phyloP scores from a whole-genome alignment of 2,888 invertebrate species.

The Octodonta nipae region DNA sequence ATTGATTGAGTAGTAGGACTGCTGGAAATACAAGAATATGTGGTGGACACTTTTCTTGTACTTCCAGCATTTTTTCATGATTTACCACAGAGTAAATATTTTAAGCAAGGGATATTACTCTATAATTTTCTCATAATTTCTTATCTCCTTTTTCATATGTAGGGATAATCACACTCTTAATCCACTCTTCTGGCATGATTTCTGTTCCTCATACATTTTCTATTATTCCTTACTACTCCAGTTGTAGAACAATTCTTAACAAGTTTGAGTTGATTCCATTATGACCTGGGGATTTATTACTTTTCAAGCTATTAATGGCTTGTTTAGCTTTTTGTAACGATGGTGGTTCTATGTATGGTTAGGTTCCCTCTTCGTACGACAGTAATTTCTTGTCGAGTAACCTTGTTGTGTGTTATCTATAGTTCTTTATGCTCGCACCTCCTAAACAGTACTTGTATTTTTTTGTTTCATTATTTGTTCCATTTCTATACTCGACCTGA shows the following conservation, averaged over 20 bases:
- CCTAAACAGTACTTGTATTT: no score
- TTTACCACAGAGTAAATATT: neutral
- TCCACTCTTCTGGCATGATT: neutral
- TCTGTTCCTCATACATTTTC: slow-evolving; percentile 1
- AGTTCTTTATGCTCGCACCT: no score
- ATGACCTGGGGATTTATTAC: slow-evolving; percentile 1
- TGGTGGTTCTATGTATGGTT: slow-evolving; percentile 2
- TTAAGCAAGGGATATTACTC: neutral
- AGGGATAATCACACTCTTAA: neutral
- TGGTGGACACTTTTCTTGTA: no score
- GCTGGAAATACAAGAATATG: slow-evolving; percentile 1
- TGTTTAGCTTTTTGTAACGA: slow-evolving; percentile 1
- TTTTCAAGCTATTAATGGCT: slow-evolving; percentile 2
- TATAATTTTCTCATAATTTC: neutral
- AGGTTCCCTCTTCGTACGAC: no score
- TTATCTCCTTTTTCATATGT: slow-evolving; percentile 2
- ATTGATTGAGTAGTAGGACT: neutral
- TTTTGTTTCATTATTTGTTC: no score
- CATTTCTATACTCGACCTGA: no score
- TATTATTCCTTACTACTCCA: neutral
- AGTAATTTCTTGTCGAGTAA: no score
- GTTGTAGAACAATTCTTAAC: slow-evolving; percentile 1
- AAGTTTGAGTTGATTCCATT: slow-evolving; percentile 1
- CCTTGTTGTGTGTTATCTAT: no score
- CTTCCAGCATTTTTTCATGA: slow-evolving; percentile 2